phyloP scores from a whole-genome alignment of 2,888 invertebrate species.

The Saturnia pavonia region DNA sequence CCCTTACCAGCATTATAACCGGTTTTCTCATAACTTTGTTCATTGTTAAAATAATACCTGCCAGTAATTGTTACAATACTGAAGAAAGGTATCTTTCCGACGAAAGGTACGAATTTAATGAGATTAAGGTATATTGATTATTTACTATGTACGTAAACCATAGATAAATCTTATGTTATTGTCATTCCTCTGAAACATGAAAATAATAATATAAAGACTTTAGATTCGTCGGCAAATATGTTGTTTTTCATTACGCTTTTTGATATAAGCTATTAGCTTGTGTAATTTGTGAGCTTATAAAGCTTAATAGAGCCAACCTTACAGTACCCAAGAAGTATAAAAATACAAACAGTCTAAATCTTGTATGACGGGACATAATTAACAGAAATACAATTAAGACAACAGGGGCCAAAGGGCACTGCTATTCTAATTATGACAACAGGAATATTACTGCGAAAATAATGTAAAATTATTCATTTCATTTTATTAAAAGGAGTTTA shows the following conservation, averaged over 20 bases:
- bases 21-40: conserved; percentile 45
- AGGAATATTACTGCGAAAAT: neutral
- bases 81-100: neutral
- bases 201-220: no score
- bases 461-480: neutral
- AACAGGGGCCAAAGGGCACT: neutral
- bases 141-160: no score
- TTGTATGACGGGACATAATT: neutral
- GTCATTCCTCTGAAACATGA: no score
- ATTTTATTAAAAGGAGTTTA: conserved; percentile 15
- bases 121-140: no score
- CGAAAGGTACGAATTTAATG: neutral
- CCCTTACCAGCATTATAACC: conserved; percentile 48
- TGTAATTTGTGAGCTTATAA: neutral
- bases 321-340: neutral
- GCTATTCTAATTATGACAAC: neutral
- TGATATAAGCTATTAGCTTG: neutral
- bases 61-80: neutral
- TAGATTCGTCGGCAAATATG: no score
- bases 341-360: neutral
- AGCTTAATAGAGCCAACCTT: neutral
- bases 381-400: neutral
- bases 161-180: no score
- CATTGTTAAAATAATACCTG: conserved; percentile 23
- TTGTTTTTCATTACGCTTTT: no score